Percentiles rank a stretch among this genome's conserved stretches.
phyloP scores from a whole-genome alignment of 2,888 invertebrate genomes.

The Adineta ricciae region DNA sequence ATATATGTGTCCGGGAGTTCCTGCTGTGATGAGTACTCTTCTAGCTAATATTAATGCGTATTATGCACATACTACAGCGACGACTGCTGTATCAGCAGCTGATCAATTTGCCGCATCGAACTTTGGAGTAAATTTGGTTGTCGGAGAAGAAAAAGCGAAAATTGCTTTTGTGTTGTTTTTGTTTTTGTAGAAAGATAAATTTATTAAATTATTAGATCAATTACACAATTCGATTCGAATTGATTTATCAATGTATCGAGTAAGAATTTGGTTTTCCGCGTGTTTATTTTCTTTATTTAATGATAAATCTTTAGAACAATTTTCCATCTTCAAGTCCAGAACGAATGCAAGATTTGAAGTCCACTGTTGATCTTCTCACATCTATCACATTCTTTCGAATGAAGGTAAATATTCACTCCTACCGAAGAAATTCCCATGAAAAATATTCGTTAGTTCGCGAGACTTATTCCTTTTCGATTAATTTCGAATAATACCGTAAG shows the following conservation, averaged over 20 bases:
- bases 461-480: not conserved
- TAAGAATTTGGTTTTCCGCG: not conserved
- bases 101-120: slow-evolving; percentile 98
- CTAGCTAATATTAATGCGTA: slow-evolving; percentile 98
- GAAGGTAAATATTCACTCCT: slow-evolving; percentile 63
- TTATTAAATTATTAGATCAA: slow-evolving; percentile 93
- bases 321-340: slow-evolving; percentile 94
- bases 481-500: not conserved
- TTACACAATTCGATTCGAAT: slow-evolving; percentile 94
- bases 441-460: not conserved
- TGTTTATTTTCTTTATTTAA: not conserved
- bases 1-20: slow-evolving; percentile 91
- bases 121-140: slow-evolving; percentile 60
- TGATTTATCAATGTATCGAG: slow-evolving; percentile 85
- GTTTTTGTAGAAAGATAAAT: slow-evolving; percentile 89
- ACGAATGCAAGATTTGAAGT: slow-evolving; percentile 95
- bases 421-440: too few species aligned
- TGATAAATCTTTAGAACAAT: slow-evolving; percentile 61
- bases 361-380: slow-evolving; percentile 92
- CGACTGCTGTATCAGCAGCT: slow-evolving; percentile 80
- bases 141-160: too few species aligned
- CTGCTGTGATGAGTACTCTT: slow-evolving; percentile 95
- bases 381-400: slow-evolving; percentile 99
- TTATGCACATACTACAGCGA: slow-evolving; percentile 85
- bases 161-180: not conserved